These are phyloP conservation scores for Pao palembangensis DNA, from an alignment of 2,113 vertebrate genomes.

Conservation along the genomic window DNA sequence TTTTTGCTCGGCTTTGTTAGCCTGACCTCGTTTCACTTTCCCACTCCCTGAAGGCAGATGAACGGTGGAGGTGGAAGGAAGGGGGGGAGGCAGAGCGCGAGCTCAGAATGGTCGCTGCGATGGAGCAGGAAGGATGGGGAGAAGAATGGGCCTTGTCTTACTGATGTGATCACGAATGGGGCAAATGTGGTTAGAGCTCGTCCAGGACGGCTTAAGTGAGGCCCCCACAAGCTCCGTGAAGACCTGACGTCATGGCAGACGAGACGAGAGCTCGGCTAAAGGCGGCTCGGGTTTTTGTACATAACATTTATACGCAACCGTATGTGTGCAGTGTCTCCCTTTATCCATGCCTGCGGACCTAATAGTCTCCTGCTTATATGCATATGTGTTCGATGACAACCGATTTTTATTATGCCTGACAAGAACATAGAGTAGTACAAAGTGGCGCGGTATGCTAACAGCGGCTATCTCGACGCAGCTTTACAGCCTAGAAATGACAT, in stretches of 20 bases:
- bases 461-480: conserved; percentile 43
- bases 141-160: conserved; percentile 26
- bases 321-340: conserved; percentile 37
- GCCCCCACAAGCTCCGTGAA: conserved; percentile 34
- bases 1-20: conserved; percentile 54
- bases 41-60: conserved; percentile 50
- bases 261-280: conserved; percentile 35
- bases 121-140: conserved; percentile 19
- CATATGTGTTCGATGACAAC: conserved; percentile 33
- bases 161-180: conserved; percentile 34
- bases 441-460: conserved; percentile 28
- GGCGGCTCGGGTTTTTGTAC: conserved; percentile 34
- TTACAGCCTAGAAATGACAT: conserved; percentile 58
- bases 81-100: conserved; percentile 6
- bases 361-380: conserved; percentile 34
- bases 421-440: conserved; percentile 41
- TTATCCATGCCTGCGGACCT: conserved; percentile 34
- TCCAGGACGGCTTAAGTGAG: conserved; percentile 35
- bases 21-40: conserved; percentile 63
- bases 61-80: conserved; percentile 9
- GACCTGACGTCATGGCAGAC: conserved; percentile 34
- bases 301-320: conserved; percentile 25
- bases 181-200: conserved; percentile 10
- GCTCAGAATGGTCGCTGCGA: conserved; percentile 35
- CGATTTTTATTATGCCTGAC: conserved; percentile 44